Conservation (phyloP, 2,797 vertebrate genomes). For the Artibeus jamaicensis region DNA sequence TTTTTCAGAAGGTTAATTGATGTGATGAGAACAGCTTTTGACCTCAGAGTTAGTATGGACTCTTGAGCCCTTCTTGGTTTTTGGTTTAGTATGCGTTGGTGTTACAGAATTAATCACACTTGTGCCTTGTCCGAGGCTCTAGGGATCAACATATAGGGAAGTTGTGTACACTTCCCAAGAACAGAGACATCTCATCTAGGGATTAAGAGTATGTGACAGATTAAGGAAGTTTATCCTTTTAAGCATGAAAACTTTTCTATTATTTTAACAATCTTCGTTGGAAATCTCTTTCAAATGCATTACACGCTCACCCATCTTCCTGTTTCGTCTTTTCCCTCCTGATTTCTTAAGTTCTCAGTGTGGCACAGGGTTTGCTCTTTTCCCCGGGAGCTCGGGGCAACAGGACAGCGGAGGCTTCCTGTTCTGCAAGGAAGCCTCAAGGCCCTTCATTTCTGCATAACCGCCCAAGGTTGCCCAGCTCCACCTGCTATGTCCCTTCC, state of each 20-base stretch:
- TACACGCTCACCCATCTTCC: constrained; percentile 58
- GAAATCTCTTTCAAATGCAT: constrained; percentile 65
- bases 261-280: constrained; percentile 62
- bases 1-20: not conserved
- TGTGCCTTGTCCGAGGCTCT: not conserved
- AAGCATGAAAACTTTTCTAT: constrained; percentile 70
- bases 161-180: not conserved
- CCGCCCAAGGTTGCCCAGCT: not conserved
- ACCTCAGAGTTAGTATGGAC: not conserved
- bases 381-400: not conserved
- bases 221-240: constrained; percentile 69
- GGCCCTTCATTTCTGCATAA: not conserved
- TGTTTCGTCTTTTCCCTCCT: constrained; percentile 2
- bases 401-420: not conserved
- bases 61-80: not conserved
- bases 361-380: not conserved
- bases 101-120: not conserved
- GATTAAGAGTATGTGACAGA: constrained; percentile 63
- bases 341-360: not conserved
- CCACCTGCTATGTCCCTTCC: not conserved
- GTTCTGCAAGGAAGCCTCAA: not conserved
- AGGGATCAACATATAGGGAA: constrained; percentile 19
- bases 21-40: not conserved
- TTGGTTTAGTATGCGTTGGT: not conserved
- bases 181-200: constrained; percentile 49